Conservation (phyloP, 2,113 vertebrate genomes). For the Myotis lucifugus region DNA sequence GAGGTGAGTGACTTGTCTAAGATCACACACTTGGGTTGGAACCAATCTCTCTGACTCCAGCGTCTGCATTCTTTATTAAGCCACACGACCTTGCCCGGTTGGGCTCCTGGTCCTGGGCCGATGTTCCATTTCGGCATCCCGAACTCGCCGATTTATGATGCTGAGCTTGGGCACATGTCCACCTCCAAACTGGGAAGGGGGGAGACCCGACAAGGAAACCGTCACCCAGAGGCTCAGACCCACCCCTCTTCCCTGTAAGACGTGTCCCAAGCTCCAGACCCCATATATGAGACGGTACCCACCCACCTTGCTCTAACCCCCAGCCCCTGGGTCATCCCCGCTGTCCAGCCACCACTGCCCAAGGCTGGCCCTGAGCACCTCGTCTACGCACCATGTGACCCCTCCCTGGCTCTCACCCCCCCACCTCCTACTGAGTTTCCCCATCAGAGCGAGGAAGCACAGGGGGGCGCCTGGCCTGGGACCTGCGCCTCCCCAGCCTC, state of each 20-base stretch:
- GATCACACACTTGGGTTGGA: background rate
- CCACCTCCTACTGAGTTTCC: background rate
- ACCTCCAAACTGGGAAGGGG: background rate
- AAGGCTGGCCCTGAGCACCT: background rate
- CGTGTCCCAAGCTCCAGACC: no score
- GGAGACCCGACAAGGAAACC: background rate
- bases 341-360: background rate
- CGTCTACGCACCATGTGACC: background rate
- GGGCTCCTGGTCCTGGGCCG: no score
- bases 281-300: rapidly evolving
- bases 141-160: rapidly evolving
- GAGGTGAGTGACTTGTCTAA: background rate
- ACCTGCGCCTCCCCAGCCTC: background rate
- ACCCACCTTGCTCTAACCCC: background rate
- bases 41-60: background rate
- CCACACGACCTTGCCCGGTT: background rate
- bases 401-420: background rate
- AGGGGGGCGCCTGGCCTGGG: background rate
- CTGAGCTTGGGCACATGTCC: background rate
- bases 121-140: background rate
- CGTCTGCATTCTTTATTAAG: background rate
- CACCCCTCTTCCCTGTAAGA: background rate
- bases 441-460: background rate
- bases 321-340: background rate
- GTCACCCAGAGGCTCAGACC: background rate